Conservation (phyloP, 2,797 vertebrate species). For the Distichodus sexfasciatus region DNA sequence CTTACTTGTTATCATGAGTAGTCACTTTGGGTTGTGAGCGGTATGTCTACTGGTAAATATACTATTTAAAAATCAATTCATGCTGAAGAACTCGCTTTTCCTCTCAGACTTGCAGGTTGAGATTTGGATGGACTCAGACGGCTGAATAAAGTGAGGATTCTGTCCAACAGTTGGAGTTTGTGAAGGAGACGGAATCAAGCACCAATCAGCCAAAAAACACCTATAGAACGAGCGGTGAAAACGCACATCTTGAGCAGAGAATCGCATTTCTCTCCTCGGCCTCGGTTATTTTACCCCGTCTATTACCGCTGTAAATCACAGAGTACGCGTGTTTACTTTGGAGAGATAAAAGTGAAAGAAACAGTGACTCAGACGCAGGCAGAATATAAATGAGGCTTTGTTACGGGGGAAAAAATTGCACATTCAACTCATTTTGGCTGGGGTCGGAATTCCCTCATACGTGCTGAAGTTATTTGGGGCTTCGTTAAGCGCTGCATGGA, state of each 20-base stretch:
- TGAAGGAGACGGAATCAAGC: constrained; percentile 48
- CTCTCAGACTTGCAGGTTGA: constrained; percentile 52
- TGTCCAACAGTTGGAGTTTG: constrained; percentile 33
- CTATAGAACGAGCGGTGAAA: constrained; percentile 20
- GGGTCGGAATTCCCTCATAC: not conserved
- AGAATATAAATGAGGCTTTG: constrained; percentile 12
- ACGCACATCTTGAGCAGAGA: not conserved
- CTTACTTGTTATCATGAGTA: no score
- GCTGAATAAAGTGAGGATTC: constrained; percentile 47
- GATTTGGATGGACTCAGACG: constrained; percentile 61
- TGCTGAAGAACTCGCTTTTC: constrained; percentile 61
- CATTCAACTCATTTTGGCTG: not conserved
- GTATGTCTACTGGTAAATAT: no score
- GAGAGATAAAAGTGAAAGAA: constrained; percentile 12
- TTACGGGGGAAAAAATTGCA: not conserved
- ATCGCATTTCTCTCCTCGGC: not conserved
- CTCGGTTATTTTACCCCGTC: not conserved
- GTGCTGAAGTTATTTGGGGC: not conserved
- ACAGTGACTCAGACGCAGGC: not conserved
- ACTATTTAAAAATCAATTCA: constrained; percentile 75
- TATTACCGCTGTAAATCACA: constrained; percentile 24
- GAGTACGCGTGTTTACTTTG: constrained; percentile 11
- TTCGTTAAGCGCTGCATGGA: not conserved
- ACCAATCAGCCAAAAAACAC: constrained; percentile 28
- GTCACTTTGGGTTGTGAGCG: constrained; percentile 67